Conservation (phyloP, 2,797 vertebrate genomes). For the Clarias pachynema region DNA sequence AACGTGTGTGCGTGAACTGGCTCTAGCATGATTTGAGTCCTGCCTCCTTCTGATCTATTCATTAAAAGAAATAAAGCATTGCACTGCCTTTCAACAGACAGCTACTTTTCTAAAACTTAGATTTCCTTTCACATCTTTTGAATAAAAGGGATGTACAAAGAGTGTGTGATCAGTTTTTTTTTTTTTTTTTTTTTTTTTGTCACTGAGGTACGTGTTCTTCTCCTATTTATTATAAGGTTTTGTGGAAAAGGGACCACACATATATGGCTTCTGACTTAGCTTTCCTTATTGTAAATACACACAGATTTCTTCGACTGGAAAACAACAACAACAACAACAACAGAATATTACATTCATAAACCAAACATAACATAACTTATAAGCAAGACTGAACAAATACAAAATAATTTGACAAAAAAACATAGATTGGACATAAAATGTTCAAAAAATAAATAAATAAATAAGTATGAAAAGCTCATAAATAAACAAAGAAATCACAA, state of each 20-base stretch:
- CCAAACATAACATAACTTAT: background rate
- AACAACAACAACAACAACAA: background rate
- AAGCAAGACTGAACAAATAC: conserved; percentile 8
- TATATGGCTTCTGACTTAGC: conserved; percentile 55
- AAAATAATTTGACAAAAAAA: conserved; percentile 32
- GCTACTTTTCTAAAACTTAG: conserved; percentile 13
- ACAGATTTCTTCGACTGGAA: background rate
- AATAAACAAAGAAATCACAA: conserved; percentile 36
- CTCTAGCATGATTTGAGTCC: conserved; percentile 20
- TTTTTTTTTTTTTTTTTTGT: background rate
- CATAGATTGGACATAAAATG: conserved; percentile 8
- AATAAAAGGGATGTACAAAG: conserved; percentile 24
- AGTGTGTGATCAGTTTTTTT: conserved; percentile 21
- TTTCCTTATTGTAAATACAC: conserved; percentile 37
- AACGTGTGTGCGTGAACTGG: conserved; percentile 16
- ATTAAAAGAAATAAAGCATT: conserved; percentile 24
- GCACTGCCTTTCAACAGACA: conserved; percentile 53
- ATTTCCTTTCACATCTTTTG: conserved; percentile 21
- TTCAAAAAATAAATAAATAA: background rate
- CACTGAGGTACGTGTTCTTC: conserved; percentile 41
- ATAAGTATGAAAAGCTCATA: conserved; percentile 7
- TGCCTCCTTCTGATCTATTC: conserved; percentile 21
- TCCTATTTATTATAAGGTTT: conserved; percentile 29
- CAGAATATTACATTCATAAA: background rate
- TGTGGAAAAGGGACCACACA: conserved; percentile 39